Evolutionary conservation across 2,888 invertebrate genomes (phyloP).

Genomic region (Heliconius charithonia): DNA sequence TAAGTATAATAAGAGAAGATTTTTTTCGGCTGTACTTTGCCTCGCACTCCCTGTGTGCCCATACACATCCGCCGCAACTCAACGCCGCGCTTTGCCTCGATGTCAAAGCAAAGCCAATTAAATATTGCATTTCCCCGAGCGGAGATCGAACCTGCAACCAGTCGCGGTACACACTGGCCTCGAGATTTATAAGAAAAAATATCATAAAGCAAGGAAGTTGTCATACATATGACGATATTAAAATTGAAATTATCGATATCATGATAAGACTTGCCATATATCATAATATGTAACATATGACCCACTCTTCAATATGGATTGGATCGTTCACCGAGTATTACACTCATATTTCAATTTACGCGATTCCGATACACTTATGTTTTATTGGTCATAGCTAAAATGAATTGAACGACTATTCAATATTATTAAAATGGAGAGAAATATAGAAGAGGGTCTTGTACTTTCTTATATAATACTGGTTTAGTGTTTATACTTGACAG

Average conservation of each 20-base stretch:
- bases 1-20: no score
- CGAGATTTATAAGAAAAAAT: no score
- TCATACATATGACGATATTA: neutral
- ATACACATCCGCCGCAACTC: no score
- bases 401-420: conserved; percentile 23
- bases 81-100: no score
- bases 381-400: conserved; percentile 32
- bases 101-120: no score
- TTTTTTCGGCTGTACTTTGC: no score
- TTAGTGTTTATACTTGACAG: neutral
- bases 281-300: conserved; percentile 14
- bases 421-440: conserved; percentile 4
- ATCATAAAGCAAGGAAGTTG: neutral
- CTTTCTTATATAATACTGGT: neutral
- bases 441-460: neutral
- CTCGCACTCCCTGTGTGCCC: no score
- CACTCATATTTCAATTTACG: conserved; percentile 40
- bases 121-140: no score
- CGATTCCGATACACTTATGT: conserved; percentile 37
- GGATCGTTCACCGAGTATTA: conserved; percentile 20
- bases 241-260: conserved; percentile 5
- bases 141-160: no score
- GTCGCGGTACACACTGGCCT: no score
- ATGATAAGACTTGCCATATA: neutral
- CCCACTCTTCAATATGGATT: conserved; percentile 16